A percentile compares a stretch with the other conserved stretches of the same genome.
Conservation (phyloP, 2,797 vertebrate species). For the Leuciscus waleckii region DNA sequence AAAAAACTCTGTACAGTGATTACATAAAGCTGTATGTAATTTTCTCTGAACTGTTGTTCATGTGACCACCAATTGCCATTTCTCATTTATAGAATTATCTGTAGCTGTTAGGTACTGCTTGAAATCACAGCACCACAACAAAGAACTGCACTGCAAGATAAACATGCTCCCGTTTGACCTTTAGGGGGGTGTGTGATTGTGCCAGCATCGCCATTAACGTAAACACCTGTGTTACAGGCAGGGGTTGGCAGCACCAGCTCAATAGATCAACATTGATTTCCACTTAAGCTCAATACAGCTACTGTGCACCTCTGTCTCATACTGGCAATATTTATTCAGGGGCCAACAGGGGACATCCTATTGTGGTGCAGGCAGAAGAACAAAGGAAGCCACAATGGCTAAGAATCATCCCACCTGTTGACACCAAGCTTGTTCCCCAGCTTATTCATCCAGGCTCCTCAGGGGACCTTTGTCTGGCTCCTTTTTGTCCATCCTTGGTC, state of each 20-base stretch:
- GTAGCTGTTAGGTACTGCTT: background rate
- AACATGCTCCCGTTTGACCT: constrained; percentile 66
- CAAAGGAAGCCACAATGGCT: constrained; percentile 71
- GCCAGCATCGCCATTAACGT: constrained; percentile 71
- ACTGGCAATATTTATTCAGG: constrained; percentile 78
- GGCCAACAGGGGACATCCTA: constrained; percentile 73
- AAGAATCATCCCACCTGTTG: constrained; percentile 69
- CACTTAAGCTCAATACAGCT: constrained; percentile 76
- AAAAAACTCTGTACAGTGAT: background rate
- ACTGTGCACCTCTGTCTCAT: constrained; percentile 70
- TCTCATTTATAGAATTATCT: constrained; percentile 36
- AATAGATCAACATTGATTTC: constrained; percentile 77
- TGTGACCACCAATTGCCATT: constrained; percentile 22
- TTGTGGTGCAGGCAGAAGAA: constrained; percentile 69
- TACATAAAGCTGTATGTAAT: background rate
- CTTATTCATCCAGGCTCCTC: constrained; percentile 71
- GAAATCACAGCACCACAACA: constrained; percentile 44
- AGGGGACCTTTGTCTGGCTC: constrained; percentile 60
- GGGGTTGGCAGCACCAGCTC: constrained; percentile 57
- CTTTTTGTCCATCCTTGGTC: constrained; percentile 32
- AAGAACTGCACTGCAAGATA: constrained; percentile 62
- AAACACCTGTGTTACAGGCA: constrained; percentile 66
- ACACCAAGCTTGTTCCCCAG: constrained; percentile 65
- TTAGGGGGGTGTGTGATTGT: constrained; percentile 70
- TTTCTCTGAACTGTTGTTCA: constrained; percentile 11